A percentile compares a stretch with the other conserved stretches of the same genome.
phyloP scores from a whole-genome alignment of 2,797 vertebrate genomes.

The Thripadectes ignobilis region DNA sequence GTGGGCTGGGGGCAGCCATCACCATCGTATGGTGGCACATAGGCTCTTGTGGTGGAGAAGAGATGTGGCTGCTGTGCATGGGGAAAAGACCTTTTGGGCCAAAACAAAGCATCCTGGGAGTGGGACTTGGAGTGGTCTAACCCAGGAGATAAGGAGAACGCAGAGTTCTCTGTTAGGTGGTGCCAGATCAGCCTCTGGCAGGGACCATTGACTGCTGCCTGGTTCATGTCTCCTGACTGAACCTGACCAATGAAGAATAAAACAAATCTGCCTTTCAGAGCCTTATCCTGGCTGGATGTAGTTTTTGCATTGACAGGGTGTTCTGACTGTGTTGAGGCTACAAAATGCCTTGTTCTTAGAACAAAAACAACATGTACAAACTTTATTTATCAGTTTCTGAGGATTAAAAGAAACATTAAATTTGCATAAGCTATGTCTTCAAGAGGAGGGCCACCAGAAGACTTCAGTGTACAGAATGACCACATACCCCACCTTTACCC shows the following conservation, averaged over 20 bases:
- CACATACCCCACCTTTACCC: background rate
- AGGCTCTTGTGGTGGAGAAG: background rate
- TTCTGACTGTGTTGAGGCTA: background rate
- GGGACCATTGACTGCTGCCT: background rate
- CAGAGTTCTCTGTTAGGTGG: background rate
- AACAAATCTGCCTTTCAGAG: background rate
- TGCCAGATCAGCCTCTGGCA: background rate
- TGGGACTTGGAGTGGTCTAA: background rate
- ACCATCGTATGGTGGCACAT: background rate
- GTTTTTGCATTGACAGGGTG: background rate
- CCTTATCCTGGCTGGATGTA: background rate
- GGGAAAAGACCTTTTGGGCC: background rate
- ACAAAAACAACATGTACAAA: background rate
- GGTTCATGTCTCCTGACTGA: background rate
- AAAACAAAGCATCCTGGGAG: background rate
- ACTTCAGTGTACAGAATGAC: background rate
- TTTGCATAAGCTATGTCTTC: background rate
- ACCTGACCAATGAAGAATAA: background rate
- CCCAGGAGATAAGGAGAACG: rapidly evolving
- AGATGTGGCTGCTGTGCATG: background rate
- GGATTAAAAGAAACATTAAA: background rate
- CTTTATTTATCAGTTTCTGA: background rate
- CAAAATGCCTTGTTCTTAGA: background rate
- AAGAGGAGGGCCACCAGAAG: background rate
- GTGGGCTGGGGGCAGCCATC: background rate